Percentiles rank a stretch among this genome's conserved stretches.
These are phyloP conservation scores for Saccopteryx bilineata DNA, from an alignment of 2,113 vertebrate genomes.

Conservation along the genomic window DNA sequence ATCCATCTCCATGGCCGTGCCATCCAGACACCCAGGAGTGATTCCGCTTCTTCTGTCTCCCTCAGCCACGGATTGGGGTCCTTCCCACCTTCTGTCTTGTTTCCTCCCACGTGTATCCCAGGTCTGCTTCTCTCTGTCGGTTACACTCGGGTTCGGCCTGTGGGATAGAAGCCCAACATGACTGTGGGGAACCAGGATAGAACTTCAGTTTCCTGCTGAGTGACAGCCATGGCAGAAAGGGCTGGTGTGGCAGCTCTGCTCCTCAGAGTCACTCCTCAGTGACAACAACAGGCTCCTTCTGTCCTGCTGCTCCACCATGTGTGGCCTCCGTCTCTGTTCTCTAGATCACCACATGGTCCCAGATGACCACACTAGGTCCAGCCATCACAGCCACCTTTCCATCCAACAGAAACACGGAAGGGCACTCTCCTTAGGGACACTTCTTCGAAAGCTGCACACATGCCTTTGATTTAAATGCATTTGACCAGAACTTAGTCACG, in stretches of 20 bases:
- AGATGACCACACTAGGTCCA: neutral
- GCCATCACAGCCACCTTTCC: neutral
- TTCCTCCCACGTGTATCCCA: neutral
- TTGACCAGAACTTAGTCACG: neutral
- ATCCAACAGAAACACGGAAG: neutral
- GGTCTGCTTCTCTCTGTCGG: neutral
- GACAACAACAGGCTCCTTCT: neutral
- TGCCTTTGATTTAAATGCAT: neutral
- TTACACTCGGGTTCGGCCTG: too few relatives aligned
- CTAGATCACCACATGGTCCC: neutral
- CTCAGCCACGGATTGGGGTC: neutral
- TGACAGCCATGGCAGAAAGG: neutral
- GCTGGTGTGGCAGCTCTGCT: neutral
- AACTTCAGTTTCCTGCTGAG: neutral
- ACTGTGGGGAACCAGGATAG: neutral
- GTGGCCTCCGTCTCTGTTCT: neutral
- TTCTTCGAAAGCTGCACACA: neutral
- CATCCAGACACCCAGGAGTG: neutral
- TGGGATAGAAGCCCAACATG: neutral
- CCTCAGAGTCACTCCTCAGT: neutral
- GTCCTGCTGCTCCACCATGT: neutral
- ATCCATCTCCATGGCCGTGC: rapidly evolving
- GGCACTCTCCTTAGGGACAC: neutral
- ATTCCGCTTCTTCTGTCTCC: neutral
- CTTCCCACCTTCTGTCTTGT: neutral